Evolutionary conservation across 2,113 vertebrate species (phyloP).

Genomic region (Stegastes partitus): DNA sequence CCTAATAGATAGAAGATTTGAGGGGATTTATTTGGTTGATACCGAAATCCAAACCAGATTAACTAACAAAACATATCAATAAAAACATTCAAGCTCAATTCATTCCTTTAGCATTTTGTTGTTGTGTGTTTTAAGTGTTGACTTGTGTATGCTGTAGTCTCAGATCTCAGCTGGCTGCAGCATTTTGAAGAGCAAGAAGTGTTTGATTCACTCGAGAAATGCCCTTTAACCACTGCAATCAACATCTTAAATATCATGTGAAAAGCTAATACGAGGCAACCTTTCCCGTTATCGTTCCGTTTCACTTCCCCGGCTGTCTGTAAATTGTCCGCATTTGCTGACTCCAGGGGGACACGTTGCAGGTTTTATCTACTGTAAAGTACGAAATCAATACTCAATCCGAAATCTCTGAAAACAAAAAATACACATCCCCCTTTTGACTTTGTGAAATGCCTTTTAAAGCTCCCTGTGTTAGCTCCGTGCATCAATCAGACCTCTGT

Average conservation of each 20-base stretch:
- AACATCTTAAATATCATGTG: conserved; percentile 43
- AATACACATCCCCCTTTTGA: conserved; percentile 38
- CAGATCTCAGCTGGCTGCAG: background rate
- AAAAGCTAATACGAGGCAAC: conserved; percentile 41
- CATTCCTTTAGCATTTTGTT: too few relatives aligned
- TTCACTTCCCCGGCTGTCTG: conserved; percentile 23
- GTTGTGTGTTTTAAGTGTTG: too few relatives aligned
- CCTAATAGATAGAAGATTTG: background rate
- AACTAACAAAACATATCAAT: too few relatives aligned
- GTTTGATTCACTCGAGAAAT: background rate
- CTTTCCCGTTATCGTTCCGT: conserved; percentile 18
- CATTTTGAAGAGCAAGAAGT: conserved; percentile 7
- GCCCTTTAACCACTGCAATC: conserved; percentile 29
- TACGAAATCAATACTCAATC: conserved; percentile 61
- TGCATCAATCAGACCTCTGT: conserved; percentile 32
- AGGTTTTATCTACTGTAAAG: conserved; percentile 53
- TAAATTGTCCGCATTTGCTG: conserved; percentile 51
- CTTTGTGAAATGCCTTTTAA: conserved; percentile 50
- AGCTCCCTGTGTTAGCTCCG: conserved; percentile 12
- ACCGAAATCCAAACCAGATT: background rate
- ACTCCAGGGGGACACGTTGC: conserved; percentile 20
- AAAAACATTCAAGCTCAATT: too few relatives aligned
- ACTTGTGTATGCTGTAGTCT: background rate
- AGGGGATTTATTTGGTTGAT: background rate
- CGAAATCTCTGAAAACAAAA: conserved; percentile 44